Base-by-base conservation (phyloP, 2,888 invertebrate species). In the Zele albiditarsus region DNA sequence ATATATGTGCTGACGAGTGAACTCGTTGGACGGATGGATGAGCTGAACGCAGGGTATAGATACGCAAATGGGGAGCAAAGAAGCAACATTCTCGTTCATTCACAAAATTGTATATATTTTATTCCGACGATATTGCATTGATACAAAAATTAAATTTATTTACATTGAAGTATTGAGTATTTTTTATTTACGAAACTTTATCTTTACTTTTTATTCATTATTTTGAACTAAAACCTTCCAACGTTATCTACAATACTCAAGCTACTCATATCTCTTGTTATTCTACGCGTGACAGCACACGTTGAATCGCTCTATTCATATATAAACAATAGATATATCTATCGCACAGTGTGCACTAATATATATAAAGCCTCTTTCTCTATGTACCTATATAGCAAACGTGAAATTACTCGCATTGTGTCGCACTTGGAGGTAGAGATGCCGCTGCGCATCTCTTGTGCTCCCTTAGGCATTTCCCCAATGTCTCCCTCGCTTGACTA, bases 361-460 rank as follows among this genome's bases (percentile, higher is more conserved):
- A 20, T 20, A 20, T 20, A n/a, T 53, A 53, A 10, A 46, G n/a
- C 23, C 8, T 53, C 20, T 53, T 20, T 20, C 46, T 46, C 20
- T 46, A 16, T 46, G 6, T 53, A 27, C 25, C 38, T 69, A 33
- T 57, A 28, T 31, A 23, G 58, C 38, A 31, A 31, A 57, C 31
- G 69, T 27, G 28, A 62, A 71, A 71, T 71, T 71, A 71, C 62
- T 71, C 28, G 71, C 71, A 71, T 71, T 71, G 62, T 71, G 62
- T 62, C 27, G 67, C 16, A 10, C n/a, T 49, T 42, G 49, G 46
- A 14, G 67, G 49, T 20, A 42, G 49, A 67, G 31, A 46, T 25
- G 20, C 14, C 27, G 23, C 12, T 27, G 67, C 23, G 27, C 23
- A 65, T 65, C 23, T 65, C 14, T 46, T 38, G 25, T 66, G 14